Evolutionary conservation across 2,797 vertebrate genomes (phyloP).

Genomic region (Esox masquinongy): DNA sequence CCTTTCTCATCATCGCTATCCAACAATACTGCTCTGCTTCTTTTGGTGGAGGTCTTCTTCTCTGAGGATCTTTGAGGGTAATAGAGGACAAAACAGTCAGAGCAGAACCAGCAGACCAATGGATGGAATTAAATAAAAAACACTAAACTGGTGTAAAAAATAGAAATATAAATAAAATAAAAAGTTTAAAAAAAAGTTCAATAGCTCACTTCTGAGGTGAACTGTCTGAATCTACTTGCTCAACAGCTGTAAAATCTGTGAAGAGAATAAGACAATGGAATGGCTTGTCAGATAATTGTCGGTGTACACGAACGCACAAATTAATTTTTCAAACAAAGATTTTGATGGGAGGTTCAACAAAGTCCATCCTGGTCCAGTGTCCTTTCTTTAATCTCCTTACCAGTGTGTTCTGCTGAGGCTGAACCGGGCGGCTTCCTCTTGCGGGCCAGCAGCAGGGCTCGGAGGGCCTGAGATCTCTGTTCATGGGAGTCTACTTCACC

Average conservation of each 20-base stretch:
- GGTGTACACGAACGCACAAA: background rate
- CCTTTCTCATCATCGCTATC: conserved; percentile 69
- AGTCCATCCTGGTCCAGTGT: too few species aligned
- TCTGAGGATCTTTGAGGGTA: conserved; percentile 46
- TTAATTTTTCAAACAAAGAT: background rate
- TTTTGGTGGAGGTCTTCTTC: conserved; percentile 68
- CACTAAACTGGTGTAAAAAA: conserved; percentile 15
- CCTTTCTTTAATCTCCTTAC: conserved; percentile 23
- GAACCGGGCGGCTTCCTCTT: conserved; percentile 66
- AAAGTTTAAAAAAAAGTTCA: background rate
- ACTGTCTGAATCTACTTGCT: conserved; percentile 15
- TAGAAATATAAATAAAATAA: too few species aligned
- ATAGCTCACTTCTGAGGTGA: conserved; percentile 56
- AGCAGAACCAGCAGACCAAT: conserved; percentile 16
- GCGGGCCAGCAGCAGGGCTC: conserved; percentile 69
- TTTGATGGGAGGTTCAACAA: background rate
- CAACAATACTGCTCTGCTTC: conserved; percentile 63
- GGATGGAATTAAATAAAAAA: background rate
- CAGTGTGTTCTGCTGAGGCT: conserved; percentile 45
- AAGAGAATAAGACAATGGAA: conserved; percentile 28
- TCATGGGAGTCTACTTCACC: conserved; percentile 48
- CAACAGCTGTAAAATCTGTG: conserved; percentile 34
- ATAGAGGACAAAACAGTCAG: conserved; percentile 25
- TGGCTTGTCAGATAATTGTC: background rate
- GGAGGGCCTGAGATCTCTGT: conserved; percentile 70